phyloP scores from a whole-genome alignment of 2,113 vertebrate genomes.

The Furnarius figulus region DNA sequence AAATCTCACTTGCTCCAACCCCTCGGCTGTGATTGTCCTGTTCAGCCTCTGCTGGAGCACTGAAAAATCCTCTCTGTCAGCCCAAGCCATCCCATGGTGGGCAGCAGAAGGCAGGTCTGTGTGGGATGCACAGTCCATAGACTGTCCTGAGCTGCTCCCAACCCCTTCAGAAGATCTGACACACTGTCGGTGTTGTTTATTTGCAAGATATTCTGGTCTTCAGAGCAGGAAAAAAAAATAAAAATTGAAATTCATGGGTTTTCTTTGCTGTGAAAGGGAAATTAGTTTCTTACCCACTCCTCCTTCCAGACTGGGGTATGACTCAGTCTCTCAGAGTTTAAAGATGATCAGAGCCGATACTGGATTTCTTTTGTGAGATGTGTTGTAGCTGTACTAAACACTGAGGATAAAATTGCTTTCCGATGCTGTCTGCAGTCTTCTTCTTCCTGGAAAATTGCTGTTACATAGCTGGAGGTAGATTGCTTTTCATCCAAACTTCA shows the following conservation, averaged over 20 bases:
- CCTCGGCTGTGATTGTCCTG: background rate
- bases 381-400: background rate
- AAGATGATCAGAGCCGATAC: background rate
- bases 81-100: accelerated
- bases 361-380: background rate
- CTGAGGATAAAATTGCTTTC: slow-evolving; percentile 23
- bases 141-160: background rate
- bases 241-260: background rate
- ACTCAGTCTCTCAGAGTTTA: background rate
- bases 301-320: background rate
- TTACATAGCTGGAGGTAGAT: background rate
- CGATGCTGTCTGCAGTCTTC: background rate
- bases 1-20: background rate
- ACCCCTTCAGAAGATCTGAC: background rate
- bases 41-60: background rate
- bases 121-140: background rate
- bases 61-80: background rate
- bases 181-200: accelerated
- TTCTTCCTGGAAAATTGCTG: background rate
- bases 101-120: background rate
- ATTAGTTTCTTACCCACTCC: background rate
- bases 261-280: background rate
- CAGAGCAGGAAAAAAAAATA: background rate
- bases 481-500: background rate
- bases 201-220: background rate